Evolutionary conservation across 2,888 invertebrate species (phyloP).

Genomic region (Schizaphis graminum): DNA sequence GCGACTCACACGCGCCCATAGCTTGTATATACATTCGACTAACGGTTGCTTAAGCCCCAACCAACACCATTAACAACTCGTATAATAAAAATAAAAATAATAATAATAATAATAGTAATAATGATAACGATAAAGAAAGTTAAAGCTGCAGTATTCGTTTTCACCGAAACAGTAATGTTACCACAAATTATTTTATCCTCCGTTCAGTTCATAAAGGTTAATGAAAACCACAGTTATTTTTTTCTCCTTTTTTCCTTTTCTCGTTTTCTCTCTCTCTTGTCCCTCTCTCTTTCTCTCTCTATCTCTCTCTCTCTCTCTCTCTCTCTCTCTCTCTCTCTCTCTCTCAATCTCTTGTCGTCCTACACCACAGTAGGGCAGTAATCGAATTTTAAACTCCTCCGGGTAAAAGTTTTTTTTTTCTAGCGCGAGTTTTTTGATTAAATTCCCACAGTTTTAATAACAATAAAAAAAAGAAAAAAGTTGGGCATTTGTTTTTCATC

Average conservation of each 20-base stretch:
- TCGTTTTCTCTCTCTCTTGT: neutral
- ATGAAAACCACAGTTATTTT: conserved; percentile 60
- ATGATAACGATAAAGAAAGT: conserved; percentile 50
- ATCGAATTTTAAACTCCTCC: conserved; percentile 64
- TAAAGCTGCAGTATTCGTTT: conserved; percentile 54
- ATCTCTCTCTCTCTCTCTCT: neutral
- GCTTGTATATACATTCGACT: conserved; percentile 7
- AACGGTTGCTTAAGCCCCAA: conserved; percentile 49
- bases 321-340: neutral
- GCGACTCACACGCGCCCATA: neutral
- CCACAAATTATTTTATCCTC: conserved; percentile 62
- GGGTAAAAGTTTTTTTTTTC: conserved; percentile 55
- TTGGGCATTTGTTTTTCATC: conserved; percentile 38
- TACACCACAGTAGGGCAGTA: neutral
- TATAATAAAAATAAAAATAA: conserved; percentile 45
- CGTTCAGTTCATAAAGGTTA: conserved; percentile 55
- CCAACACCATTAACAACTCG: conserved; percentile 60
- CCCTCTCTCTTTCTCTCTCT: neutral
- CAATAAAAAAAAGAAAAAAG: conserved; percentile 49
- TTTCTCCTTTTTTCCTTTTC: neutral
- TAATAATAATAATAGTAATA: conserved; percentile 53
- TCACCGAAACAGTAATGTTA: conserved; percentile 44
- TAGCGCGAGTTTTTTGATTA: conserved; percentile 56
- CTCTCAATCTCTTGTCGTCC: neutral
- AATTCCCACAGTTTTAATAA: conserved; percentile 60